Evolutionary conservation across 2,113 vertebrate species (phyloP).

Genomic region (Rhagologus leucostigma): DNA sequence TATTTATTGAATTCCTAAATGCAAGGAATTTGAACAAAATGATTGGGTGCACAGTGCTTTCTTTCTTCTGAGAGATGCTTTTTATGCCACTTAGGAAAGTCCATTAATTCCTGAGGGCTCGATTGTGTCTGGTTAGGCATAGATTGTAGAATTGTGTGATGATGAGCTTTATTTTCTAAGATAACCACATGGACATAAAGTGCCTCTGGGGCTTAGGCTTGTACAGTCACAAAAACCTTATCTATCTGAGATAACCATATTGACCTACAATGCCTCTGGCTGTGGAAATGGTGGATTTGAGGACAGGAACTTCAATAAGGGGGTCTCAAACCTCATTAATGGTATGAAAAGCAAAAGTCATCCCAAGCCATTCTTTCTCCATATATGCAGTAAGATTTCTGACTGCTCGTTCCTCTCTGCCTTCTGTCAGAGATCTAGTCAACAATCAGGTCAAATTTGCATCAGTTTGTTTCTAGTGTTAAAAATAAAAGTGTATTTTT

Average conservation of each 20-base stretch:
- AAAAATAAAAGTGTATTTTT: neutral
- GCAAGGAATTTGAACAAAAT: neutral
- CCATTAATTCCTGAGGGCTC: constrained; percentile 18
- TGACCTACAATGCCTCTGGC: neutral
- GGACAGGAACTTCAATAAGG: neutral
- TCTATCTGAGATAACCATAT: constrained; percentile 28
- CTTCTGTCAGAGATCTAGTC: neutral
- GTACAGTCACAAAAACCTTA: neutral
- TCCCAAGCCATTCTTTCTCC: neutral
- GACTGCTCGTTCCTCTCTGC: neutral
- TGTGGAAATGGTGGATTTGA: constrained; percentile 4
- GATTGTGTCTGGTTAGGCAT: neutral
- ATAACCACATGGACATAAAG: constrained; percentile 13
- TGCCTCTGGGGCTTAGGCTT: constrained; percentile 3
- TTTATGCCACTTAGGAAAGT: neutral
- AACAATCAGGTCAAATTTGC: neutral
- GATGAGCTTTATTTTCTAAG: constrained; percentile 17
- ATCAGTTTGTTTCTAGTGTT: neutral
- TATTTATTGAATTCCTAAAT: neutral
- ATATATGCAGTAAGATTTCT: neutral
- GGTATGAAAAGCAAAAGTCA: neutral
- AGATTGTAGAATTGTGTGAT: neutral
- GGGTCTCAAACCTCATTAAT: neutral
- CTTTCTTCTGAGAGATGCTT: neutral
- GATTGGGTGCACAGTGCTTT: neutral